phyloP scores from a whole-genome alignment of 2,797 vertebrate species.

The Argyrosomus regius region DNA sequence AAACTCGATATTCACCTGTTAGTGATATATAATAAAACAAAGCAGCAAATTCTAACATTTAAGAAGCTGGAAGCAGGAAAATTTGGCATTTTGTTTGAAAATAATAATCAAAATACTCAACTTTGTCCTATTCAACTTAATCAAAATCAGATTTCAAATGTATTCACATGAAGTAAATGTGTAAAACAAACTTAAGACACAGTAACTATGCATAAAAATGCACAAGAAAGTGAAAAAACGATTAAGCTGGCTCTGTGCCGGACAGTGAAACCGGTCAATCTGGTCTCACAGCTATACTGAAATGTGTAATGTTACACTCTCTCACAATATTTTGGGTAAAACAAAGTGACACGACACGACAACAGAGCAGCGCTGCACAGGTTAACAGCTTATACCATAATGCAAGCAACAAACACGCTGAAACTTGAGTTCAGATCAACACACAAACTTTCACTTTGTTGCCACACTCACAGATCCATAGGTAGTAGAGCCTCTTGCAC shows the following conservation, averaged over 20 bases:
- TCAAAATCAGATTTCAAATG: not conserved
- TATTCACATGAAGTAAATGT: not conserved
- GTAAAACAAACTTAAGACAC: not conserved
- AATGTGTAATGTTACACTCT: constrained; percentile 11
- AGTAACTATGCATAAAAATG: not conserved
- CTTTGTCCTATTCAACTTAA: not conserved
- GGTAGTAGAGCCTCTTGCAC: constrained; percentile 93
- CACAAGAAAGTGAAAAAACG: not conserved
- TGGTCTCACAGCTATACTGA: constrained; percentile 38
- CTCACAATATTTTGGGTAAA: constrained; percentile 75
- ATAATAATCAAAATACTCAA: not conserved
- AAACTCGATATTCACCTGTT: constrained; percentile 1
- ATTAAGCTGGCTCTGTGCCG: constrained; percentile 1
- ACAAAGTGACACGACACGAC: constrained; percentile 48
- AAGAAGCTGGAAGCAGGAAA: not conserved
- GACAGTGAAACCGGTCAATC: constrained; percentile 34
- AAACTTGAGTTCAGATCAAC: not conserved
- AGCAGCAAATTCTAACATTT: not conserved
- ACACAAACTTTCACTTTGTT: too few relatives aligned
- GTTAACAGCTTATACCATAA: constrained; percentile 11
- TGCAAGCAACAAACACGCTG: not conserved
- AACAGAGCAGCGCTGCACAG: constrained; percentile 6
- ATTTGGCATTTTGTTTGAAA: not conserved
- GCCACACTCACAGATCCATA: constrained; percentile 93
- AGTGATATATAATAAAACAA: not conserved